These are phyloP conservation scores for Cydia strobilella DNA, from an alignment of 1,140 invertebrate genomes.

Conservation along the genomic window DNA sequence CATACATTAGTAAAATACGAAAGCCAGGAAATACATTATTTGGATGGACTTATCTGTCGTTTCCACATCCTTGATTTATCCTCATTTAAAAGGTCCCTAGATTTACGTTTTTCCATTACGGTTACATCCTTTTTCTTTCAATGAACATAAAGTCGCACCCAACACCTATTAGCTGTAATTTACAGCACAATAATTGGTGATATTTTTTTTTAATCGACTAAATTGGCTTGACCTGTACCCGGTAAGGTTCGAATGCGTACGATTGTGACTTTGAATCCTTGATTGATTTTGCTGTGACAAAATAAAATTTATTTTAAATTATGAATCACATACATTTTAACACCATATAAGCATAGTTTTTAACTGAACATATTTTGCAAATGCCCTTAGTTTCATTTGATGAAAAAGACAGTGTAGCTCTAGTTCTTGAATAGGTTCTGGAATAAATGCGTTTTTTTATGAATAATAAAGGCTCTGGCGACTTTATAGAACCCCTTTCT, in stretches of 20 bases:
- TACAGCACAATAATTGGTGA: not conserved
- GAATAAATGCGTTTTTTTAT: too few relatives aligned
- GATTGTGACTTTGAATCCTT: not conserved
- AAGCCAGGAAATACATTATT: not conserved
- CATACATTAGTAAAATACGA: not conserved
- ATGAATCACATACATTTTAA: too few relatives aligned
- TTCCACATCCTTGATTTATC: not conserved
- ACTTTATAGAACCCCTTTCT: too few relatives aligned
- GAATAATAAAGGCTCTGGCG: too few relatives aligned
- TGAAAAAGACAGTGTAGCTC: too few relatives aligned
- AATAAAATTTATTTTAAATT: too few relatives aligned
- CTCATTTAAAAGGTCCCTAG: not conserved
- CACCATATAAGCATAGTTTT: too few relatives aligned
- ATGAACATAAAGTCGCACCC: not conserved
- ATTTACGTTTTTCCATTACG: not conserved
- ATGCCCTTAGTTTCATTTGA: too few relatives aligned
- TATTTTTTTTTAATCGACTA: not conserved
- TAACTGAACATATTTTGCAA: too few relatives aligned
- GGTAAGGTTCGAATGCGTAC: not conserved
- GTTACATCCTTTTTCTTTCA: not conserved
- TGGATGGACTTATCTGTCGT: not conserved
- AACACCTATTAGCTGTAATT: not conserved
- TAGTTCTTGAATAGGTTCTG: too few relatives aligned
- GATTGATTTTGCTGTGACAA: too few relatives aligned
- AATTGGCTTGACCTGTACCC: not conserved